Evolutionary conservation across 2,888 invertebrate genomes (phyloP).

Genomic region (Spicauda simplicius): DNA sequence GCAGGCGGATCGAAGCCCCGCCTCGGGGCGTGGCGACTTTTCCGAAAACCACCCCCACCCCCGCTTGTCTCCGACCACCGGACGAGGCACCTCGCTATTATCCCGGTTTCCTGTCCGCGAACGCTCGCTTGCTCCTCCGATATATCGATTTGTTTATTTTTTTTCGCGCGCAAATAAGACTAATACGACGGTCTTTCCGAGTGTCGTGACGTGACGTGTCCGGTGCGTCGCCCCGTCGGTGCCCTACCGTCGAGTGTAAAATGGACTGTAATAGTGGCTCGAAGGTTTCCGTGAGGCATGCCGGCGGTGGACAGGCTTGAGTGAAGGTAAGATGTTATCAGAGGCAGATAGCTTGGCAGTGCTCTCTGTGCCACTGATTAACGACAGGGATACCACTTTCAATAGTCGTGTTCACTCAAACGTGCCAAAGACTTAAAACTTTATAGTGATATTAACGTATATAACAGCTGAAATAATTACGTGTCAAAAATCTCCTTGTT

Average conservation of each 20-base stretch:
- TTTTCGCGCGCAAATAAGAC: conserved; percentile 72
- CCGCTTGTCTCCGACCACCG: conserved; percentile 54
- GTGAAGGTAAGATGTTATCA: conserved; percentile 44
- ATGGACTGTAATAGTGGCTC: conserved; percentile 49
- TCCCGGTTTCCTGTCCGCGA: conserved; percentile 81
- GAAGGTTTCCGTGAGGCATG: conserved; percentile 47
- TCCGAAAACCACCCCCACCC: conserved; percentile 51
- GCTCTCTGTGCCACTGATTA: not conserved
- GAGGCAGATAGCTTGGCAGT: not conserved
- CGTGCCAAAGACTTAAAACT: not conserved
- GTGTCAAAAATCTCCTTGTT: too few species aligned
- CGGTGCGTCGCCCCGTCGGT: conserved; percentile 47
- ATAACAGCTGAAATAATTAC: too few species aligned
- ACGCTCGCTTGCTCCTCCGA: conserved; percentile 76
- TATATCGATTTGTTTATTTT: conserved; percentile 83
- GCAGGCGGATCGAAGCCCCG: conserved; percentile 53
- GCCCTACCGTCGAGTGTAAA: conserved; percentile 45
- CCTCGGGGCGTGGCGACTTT: conserved; percentile 54
- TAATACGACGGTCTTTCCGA: conserved; percentile 68
- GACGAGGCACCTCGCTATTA: conserved; percentile 76
- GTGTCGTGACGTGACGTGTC: conserved; percentile 59
- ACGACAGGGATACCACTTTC: not conserved
- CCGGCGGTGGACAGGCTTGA: conserved; percentile 36
- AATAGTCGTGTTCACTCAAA: not conserved
- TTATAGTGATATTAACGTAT: too few species aligned